Percentiles rank a stretch among this genome's conserved stretches.
These are phyloP conservation scores for Lepus townsendii DNA, from an alignment of 2,797 vertebrate species.

Conservation along the genomic window DNA sequence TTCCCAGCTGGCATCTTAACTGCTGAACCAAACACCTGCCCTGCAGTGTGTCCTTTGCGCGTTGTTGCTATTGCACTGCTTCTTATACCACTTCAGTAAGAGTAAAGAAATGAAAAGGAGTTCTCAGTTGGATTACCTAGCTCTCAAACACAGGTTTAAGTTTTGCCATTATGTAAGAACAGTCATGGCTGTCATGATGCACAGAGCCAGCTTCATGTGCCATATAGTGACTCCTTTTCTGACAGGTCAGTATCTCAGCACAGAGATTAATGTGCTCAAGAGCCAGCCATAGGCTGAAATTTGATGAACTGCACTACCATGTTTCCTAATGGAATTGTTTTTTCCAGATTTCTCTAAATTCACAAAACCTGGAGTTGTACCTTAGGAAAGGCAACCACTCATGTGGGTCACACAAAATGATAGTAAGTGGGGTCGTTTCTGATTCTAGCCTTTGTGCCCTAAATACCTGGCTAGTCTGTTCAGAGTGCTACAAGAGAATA, in stretches of 20 bases:
- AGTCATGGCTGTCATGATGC: not conserved
- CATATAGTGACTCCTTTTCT: not conserved
- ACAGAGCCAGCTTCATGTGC: not conserved
- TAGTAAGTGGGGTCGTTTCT: not conserved
- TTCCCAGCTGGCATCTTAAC: too few relatives aligned
- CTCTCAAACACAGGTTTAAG: not conserved
- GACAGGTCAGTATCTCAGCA: not conserved
- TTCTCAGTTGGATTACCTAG: not conserved
- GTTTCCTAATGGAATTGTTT: not conserved
- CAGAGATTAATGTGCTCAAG: not conserved
- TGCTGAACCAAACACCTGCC: too few relatives aligned
- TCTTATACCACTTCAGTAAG: not conserved
- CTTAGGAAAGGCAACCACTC: not conserved
- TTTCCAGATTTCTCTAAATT: not conserved
- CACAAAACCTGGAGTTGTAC: not conserved
- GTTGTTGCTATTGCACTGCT: not conserved
- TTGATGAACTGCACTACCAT: not conserved
- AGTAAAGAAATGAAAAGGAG: not conserved
- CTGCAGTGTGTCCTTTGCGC: not conserved
- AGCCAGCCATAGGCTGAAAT: not conserved
- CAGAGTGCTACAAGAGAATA: not conserved
- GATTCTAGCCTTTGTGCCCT: not conserved
- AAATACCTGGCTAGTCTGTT: not conserved
- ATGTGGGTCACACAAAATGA: not conserved
- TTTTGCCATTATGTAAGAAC: not conserved